Conservation (phyloP, 2,113 vertebrate species). For the Leuciscus idus region DNA sequence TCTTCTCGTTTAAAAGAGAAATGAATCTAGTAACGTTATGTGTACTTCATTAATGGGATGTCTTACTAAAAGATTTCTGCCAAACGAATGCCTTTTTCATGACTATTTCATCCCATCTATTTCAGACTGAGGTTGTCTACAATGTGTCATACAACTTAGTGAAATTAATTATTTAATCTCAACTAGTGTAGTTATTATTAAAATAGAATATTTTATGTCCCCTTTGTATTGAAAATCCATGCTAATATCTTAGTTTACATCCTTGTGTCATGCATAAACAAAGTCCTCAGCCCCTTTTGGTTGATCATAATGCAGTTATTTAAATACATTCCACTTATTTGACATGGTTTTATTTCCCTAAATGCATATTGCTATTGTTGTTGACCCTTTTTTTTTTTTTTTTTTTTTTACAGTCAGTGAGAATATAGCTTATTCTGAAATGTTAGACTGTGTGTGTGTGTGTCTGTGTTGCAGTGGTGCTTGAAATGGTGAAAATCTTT, state of each 20-base stretch:
- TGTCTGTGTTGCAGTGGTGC: constrained; percentile 47
- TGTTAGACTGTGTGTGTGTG: constrained; percentile 19
- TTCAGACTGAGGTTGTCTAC: background rate
- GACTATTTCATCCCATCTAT: background rate
- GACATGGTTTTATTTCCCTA: background rate
- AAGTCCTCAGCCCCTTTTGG: background rate
- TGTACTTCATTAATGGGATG: background rate
- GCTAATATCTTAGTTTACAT: background rate
- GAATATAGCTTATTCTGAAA: constrained; percentile 26
- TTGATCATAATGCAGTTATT: background rate
- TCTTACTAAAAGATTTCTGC: background rate
- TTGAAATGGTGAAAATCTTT: constrained; percentile 51
- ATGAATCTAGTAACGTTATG: background rate
- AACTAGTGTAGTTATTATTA: background rate
- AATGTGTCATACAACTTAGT: background rate
- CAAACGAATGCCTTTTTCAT: background rate
- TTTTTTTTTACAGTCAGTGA: constrained; percentile 4
- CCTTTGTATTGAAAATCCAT: background rate
- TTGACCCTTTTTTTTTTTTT: background rate
- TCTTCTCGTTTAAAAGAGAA: constrained; percentile 26
- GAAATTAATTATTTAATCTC: background rate
- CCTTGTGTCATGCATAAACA: background rate
- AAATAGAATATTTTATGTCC: background rate
- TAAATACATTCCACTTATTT: background rate
- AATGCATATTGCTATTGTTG: constrained; percentile 23